Conservation (phyloP, 2,113 vertebrate genomes). For the Diglossa brunneiventris region DNA sequence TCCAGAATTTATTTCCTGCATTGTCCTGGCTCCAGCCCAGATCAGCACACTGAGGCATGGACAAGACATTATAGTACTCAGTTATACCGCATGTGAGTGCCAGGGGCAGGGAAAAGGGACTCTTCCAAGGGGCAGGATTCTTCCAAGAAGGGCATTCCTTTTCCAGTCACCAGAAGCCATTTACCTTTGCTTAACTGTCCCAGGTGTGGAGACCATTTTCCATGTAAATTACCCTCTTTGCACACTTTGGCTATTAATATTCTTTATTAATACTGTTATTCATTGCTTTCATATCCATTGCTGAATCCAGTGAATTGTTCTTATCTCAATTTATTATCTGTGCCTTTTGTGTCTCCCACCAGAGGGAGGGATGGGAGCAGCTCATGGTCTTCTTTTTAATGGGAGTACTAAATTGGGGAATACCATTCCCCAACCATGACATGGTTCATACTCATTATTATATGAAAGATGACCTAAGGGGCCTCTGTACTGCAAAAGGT, state of each 20-base stretch:
- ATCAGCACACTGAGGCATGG: rapidly evolving
- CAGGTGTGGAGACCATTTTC: neutral
- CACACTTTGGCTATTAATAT: neutral
- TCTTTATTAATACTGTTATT: neutral
- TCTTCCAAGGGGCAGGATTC: neutral
- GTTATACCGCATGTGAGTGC: neutral
- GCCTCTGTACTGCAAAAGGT: neutral
- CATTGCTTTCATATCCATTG: neutral
- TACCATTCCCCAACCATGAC: neutral
- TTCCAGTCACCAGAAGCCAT: neutral
- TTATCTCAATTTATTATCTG: neutral
- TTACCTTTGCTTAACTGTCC: neutral
- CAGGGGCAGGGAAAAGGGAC: neutral
- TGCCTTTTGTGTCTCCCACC: neutral
- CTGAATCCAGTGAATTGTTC: neutral
- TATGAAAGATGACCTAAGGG: neutral
- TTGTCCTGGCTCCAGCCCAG: neutral
- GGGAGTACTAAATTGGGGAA: neutral
- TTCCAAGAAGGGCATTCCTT: neutral
- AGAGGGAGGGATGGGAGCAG: neutral
- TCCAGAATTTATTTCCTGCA: neutral
- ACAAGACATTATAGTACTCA: neutral
- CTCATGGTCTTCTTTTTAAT: neutral
- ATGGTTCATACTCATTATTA: neutral
- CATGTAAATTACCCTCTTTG: neutral